Evolutionary conservation across 2,888 invertebrate species (phyloP).

Genomic region (Tipula confusa): DNA sequence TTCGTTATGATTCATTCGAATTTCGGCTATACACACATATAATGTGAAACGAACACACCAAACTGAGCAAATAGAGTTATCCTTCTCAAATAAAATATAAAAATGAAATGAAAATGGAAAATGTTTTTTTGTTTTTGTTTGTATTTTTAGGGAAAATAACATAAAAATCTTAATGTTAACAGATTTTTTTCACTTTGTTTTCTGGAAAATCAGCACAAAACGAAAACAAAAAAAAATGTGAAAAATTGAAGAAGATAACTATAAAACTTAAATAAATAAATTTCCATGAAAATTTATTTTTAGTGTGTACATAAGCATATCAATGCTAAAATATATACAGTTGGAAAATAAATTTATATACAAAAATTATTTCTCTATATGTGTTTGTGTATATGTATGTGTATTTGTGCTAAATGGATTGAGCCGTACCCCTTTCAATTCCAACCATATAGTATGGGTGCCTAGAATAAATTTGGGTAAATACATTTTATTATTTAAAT

Average conservation of each 20-base stretch:
- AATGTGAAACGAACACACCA: background rate
- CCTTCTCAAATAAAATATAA: background rate
- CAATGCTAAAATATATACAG: background rate
- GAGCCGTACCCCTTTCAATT: background rate
- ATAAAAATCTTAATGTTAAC: constrained; percentile 8
- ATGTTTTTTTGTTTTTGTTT: background rate
- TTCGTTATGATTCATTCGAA: background rate
- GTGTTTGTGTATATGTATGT: background rate
- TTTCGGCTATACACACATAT: background rate
- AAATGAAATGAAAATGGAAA: background rate
- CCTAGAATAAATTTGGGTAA: background rate
- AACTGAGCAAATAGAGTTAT: background rate
- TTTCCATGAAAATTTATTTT: background rate
- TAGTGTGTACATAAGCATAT: background rate
- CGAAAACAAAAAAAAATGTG: background rate
- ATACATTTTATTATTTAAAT: no score
- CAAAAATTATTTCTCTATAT: background rate
- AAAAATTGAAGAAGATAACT: background rate
- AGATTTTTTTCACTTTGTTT: background rate
- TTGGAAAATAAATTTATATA: background rate
- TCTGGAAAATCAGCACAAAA: constrained; percentile 25
- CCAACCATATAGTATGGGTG: background rate
- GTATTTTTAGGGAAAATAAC: background rate
- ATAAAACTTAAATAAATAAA: background rate
- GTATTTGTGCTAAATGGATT: background rate